These are phyloP conservation scores for Corvus cornix DNA, from an alignment of 2,113 vertebrate genomes.

Conservation along the genomic window DNA sequence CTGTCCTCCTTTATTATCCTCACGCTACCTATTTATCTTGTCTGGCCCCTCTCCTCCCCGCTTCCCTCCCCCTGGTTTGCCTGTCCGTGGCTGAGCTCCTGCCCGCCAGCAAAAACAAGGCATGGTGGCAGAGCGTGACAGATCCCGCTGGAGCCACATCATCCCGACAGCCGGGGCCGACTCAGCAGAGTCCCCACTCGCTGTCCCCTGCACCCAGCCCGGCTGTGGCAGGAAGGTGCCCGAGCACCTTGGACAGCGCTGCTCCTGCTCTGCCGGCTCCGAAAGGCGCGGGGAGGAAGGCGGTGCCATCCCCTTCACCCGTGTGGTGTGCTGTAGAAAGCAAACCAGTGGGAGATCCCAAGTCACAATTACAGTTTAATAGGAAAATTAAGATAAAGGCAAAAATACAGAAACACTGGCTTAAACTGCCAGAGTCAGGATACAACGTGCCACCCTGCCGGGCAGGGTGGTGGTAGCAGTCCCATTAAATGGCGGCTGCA, in stretches of 20 bases:
- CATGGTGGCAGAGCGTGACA: background rate
- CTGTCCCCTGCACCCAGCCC: background rate
- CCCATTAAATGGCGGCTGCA: no score
- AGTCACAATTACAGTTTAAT: background rate
- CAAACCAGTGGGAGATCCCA: background rate
- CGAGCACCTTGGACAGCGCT: background rate
- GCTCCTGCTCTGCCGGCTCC: background rate
- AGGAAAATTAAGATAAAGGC: background rate
- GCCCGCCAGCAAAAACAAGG: constrained; percentile 30
- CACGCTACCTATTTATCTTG: background rate
- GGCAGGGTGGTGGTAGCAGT: background rate
- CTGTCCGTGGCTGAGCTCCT: background rate
- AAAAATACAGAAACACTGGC: background rate
- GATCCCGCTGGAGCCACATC: background rate
- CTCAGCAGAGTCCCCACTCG: background rate
- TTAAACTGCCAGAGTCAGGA: background rate
- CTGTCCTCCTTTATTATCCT: constrained; percentile 58
- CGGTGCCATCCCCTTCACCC: no score
- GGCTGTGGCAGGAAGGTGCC: background rate
- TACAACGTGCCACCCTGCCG: fast-evolving
- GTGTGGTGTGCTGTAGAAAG: fast-evolving
- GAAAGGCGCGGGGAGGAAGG: background rate
- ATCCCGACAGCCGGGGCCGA: background rate
- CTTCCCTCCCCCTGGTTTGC: background rate
- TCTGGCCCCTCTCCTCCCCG: background rate